Evolutionary conservation across 1,140 invertebrate species (phyloP).

Genomic region (Neotoxoptera formosana): DNA sequence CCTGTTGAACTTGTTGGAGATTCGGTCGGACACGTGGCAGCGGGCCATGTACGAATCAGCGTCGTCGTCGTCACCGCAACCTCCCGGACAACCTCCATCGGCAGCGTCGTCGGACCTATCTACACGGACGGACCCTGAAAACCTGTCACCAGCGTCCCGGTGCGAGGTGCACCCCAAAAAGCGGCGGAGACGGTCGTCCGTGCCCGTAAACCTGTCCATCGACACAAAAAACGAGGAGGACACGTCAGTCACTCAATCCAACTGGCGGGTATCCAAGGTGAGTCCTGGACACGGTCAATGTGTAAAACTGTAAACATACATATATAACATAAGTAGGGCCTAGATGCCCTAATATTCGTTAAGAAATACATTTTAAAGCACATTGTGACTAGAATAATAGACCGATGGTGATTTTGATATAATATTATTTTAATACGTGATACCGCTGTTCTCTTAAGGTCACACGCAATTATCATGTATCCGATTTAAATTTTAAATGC

Average conservation of each 20-base stretch:
- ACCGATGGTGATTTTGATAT: no score
- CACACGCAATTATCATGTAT: no score
- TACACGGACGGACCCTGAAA: slow-evolving; percentile 16
- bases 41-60: slow-evolving; percentile 35
- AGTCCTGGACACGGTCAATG: background rate
- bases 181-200: slow-evolving; percentile 64
- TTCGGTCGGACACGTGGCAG: slow-evolving; percentile 78
- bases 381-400: no score
- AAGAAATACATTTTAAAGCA: no score
- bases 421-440: no score
- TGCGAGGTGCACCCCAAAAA: slow-evolving; percentile 46
- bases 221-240: slow-evolving; percentile 64
- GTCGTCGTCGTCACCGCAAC: background rate
- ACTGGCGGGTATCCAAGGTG: slow-evolving; percentile 54
- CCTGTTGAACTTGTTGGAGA: slow-evolving; percentile 80
- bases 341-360: no score
- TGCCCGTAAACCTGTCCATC: slow-evolving; percentile 80
- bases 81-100: background rate
- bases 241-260: slow-evolving; percentile 29
- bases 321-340: background rate
- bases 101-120: slow-evolving; percentile 60
- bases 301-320: background rate
- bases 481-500: no score
- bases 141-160: slow-evolving; percentile 40
- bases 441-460: no score